phyloP scores from a whole-genome alignment of 2,888 invertebrate species.

The Euphydryas editha region DNA sequence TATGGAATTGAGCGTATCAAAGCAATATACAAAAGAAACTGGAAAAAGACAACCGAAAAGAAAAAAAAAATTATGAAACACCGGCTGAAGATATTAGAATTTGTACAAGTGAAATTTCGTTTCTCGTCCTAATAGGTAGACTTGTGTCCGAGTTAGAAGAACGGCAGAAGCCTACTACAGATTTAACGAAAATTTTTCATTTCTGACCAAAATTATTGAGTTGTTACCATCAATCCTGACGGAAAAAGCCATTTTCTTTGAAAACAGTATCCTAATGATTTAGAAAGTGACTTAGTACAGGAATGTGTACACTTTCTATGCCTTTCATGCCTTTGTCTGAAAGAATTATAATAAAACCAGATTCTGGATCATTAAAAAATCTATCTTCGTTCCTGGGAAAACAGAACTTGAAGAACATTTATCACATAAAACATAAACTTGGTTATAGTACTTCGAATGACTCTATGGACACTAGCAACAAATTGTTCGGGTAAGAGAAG shows the following conservation, averaged over 20 bases:
- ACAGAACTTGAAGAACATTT: slow-evolving; percentile 43
- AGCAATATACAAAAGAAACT: not conserved
- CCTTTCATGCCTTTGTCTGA: slow-evolving; percentile 26
- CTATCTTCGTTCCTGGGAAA: slow-evolving; percentile 41
- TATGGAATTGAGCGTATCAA: not conserved
- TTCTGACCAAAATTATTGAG: slow-evolving; percentile 7
- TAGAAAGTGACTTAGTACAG: slow-evolving; percentile 43
- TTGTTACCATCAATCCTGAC: slow-evolving; percentile 6
- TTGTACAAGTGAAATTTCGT: not conserved
- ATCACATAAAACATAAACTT: slow-evolving; percentile 45
- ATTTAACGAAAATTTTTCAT: slow-evolving; percentile 9
- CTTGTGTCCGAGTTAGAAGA: no score
- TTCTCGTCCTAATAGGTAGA: slow-evolving; percentile 7
- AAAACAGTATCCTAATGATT: slow-evolving; percentile 43
- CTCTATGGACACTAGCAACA: no score
- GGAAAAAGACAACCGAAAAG: not conserved
- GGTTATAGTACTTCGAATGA: no score
- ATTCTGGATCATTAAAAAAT: slow-evolving; percentile 16
- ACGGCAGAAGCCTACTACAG: not conserved
- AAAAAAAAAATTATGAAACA: not conserved
- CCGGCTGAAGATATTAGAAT: not conserved
- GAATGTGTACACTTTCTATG: slow-evolving; percentile 44
- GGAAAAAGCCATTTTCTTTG: slow-evolving; percentile 2
- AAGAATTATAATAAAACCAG: slow-evolving; percentile 9
- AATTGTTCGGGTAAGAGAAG: no score